Evolutionary conservation across 2,888 invertebrate species (phyloP).

Genomic region (Bombylius major): DNA sequence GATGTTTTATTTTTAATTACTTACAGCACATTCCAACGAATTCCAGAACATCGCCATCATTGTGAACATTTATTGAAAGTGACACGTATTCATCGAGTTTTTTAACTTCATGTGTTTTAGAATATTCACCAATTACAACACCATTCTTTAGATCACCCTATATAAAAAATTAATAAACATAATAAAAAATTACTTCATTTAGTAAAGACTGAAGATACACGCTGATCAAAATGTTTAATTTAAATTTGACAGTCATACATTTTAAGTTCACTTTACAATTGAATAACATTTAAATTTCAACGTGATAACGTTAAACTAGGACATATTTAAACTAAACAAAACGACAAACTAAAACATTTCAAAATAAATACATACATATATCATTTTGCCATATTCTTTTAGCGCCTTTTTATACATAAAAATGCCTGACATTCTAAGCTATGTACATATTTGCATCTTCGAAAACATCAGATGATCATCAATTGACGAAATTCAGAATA

Average conservation of each 20-base stretch:
- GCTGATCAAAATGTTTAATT: not conserved
- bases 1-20: conserved; percentile 22
- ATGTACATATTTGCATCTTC: too few relatives aligned
- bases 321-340: too few relatives aligned
- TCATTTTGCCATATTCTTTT: too few relatives aligned
- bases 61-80: conserved; percentile 83
- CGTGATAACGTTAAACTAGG: too few relatives aligned
- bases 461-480: too few relatives aligned
- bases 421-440: too few relatives aligned
- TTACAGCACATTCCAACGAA: conserved; percentile 90
- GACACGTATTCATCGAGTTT: conserved; percentile 71
- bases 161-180: conserved; percentile 34
- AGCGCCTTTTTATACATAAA: too few relatives aligned
- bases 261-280: too few relatives aligned
- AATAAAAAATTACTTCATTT: conserved; percentile 1
- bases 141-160: conserved; percentile 68
- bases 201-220: conserved; percentile 1
- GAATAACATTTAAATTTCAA: too few relatives aligned
- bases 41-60: conserved; percentile 81
- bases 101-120: conserved; percentile 66
- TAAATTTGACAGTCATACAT: not conserved
- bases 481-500: too few relatives aligned
- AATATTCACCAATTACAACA: conserved; percentile 67
- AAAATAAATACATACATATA: too few relatives aligned
- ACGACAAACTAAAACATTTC: too few relatives aligned